Conservation (phyloP, 2,888 invertebrate species). For the Lepidochrysops patricia region DNA sequence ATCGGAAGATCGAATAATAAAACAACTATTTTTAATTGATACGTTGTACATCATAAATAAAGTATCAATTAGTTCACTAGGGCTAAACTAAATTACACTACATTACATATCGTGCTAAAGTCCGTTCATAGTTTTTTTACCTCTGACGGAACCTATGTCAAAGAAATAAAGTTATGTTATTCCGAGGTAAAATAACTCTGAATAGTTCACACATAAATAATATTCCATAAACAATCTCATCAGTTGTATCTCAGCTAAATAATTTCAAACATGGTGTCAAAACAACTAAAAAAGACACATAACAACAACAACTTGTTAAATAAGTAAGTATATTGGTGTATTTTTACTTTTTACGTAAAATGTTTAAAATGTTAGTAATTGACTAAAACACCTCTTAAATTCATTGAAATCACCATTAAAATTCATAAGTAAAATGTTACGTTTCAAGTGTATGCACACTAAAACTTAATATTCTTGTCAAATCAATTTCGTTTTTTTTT, state of each 20-base stretch:
- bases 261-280: slow-evolving; percentile 50
- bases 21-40: slow-evolving; percentile 10
- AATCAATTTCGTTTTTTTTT: not conserved
- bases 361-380: not conserved
- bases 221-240: slow-evolving; percentile 65
- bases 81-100: slow-evolving; percentile 49
- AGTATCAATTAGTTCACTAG: slow-evolving; percentile 32
- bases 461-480: not conserved
- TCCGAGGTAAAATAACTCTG: no score
- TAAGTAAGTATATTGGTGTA: slow-evolving; percentile 11
- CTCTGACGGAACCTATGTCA: no score
- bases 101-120: slow-evolving; percentile 54
- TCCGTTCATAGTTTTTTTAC: no score
- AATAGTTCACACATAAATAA: slow-evolving; percentile 75
- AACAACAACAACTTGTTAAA: slow-evolving; percentile 58
- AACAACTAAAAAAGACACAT: slow-evolving; percentile 59
- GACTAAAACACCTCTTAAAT: not conserved
- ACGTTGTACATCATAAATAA: slow-evolving; percentile 23
- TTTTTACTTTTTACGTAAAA: slow-evolving; percentile 2
- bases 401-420: no score
- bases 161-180: no score
- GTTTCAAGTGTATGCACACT: not conserved
- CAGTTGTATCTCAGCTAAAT: slow-evolving; percentile 40
- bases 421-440: not conserved
- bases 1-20: slow-evolving; percentile 18